Percentiles rank a stretch among this genome's conserved stretches.
phyloP scores from a whole-genome alignment of 2,888 invertebrate species.

The Hypselothyrea guttata region DNA sequence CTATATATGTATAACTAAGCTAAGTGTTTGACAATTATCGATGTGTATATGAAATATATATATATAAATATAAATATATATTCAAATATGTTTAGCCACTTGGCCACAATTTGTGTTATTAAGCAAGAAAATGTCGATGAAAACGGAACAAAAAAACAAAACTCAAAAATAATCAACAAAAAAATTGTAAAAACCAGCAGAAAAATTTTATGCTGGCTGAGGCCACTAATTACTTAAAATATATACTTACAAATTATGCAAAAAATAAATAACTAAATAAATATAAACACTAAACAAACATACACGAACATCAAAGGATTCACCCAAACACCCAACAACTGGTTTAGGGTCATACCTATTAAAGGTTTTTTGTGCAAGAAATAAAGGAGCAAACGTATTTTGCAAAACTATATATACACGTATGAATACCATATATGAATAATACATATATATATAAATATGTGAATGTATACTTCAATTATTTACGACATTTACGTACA shows the following conservation, averaged over 20 bases:
- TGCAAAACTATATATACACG: conserved; percentile 30
- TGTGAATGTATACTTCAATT: conserved; percentile 36
- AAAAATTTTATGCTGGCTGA: conserved; percentile 76
- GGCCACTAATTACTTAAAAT: conserved; percentile 61
- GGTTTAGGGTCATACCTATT: conserved; percentile 70
- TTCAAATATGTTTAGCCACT: conserved; percentile 63
- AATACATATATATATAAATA: conserved; percentile 25
- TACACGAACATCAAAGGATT: conserved; percentile 29
- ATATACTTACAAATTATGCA: conserved; percentile 37
- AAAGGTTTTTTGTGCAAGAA: conserved; percentile 75
- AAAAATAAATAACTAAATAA: conserved; percentile 12
- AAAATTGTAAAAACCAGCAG: conserved; percentile 71
- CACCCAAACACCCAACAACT: conserved; percentile 33
- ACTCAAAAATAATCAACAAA: conserved; percentile 43
- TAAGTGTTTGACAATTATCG: conserved; percentile 58
- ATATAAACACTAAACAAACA: conserved; percentile 25
- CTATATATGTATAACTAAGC: conserved; percentile 31
- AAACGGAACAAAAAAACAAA: conserved; percentile 27
- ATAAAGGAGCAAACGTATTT: conserved; percentile 20
- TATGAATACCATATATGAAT: conserved; percentile 32
- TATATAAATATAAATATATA: conserved; percentile 36
- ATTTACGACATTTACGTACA: conserved; percentile 29
- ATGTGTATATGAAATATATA: conserved; percentile 54
- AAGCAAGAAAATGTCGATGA: conserved; percentile 1
- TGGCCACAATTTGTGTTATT: conserved; percentile 64